phyloP scores from a whole-genome alignment of 2,797 vertebrate species.

The Nannoperca obscura region DNA sequence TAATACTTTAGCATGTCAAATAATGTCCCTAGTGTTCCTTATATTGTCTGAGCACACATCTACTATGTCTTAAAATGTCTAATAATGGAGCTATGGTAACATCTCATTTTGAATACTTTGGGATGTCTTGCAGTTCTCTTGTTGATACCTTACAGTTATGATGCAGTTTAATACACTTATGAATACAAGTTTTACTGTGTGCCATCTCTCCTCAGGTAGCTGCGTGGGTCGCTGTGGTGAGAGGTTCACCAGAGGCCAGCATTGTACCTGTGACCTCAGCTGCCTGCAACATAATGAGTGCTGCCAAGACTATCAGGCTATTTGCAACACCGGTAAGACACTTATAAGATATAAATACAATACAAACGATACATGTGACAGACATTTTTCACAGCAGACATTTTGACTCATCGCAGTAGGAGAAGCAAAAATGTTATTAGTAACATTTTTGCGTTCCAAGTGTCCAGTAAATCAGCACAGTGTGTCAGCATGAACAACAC shows the following conservation, averaged over 20 bases:
- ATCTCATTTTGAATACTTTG: background rate
- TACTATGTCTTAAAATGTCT: background rate
- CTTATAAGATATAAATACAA: background rate
- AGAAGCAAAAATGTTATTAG: background rate
- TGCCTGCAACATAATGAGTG: slow-evolving; percentile 90
- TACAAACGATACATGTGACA: background rate
- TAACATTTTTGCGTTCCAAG: background rate
- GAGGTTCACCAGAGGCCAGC: slow-evolving; percentile 86
- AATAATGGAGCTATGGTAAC: background rate
- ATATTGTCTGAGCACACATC: background rate
- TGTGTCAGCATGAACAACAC: background rate
- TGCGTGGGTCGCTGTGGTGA: slow-evolving; percentile 92
- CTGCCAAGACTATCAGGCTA: slow-evolving; percentile 90
- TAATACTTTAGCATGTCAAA: background rate
- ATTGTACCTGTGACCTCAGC: slow-evolving; percentile 90
- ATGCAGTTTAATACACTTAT: too few species aligned
- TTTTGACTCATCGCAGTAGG: background rate
- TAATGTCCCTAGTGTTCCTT: background rate
- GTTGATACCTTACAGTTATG: background rate
- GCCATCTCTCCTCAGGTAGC: slow-evolving; percentile 72
- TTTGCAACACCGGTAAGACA: slow-evolving; percentile 87
- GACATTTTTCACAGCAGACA: background rate
- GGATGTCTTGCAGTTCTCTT: background rate
- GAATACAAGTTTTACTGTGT: background rate
- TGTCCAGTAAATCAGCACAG: background rate